Conservation (phyloP, 2,888 invertebrate species). For the Apomyelois bistriatella region DNA sequence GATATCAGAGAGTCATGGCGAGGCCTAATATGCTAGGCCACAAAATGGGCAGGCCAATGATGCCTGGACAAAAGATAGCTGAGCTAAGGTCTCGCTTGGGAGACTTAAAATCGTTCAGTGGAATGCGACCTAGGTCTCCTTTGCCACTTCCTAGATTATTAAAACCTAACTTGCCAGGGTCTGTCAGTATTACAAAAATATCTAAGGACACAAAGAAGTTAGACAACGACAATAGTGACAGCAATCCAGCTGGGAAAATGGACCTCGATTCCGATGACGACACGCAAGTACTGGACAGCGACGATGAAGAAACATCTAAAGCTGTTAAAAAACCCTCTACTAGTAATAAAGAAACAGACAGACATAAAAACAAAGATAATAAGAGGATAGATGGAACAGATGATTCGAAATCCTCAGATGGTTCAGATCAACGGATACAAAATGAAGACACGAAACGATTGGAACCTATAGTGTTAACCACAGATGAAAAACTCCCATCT, state of each 20-base stretch:
- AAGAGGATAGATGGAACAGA: slow-evolving; percentile 21
- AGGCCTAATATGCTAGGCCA: slow-evolving; percentile 58
- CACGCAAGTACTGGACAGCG: slow-evolving; percentile 66
- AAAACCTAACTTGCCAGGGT: slow-evolving; percentile 59
- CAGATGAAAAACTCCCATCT: slow-evolving; percentile 65
- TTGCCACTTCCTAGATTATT: slow-evolving; percentile 47
- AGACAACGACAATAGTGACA: slow-evolving; percentile 38
- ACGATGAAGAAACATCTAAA: slow-evolving; percentile 50
- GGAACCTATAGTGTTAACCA: slow-evolving; percentile 57
- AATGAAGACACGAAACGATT: slow-evolving; percentile 28
- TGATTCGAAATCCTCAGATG: slow-evolving; percentile 25
- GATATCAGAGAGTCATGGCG: slow-evolving; percentile 54
- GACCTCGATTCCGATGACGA: slow-evolving; percentile 59
- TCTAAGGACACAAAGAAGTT: slow-evolving; percentile 50
- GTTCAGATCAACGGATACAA: slow-evolving; percentile 25
- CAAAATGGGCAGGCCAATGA: slow-evolving; percentile 53
- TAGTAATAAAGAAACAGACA: slow-evolving; percentile 14
- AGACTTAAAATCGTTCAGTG: slow-evolving; percentile 53
- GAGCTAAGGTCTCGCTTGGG: slow-evolving; percentile 61
- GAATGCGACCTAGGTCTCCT: slow-evolving; percentile 55
- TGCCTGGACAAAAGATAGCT: slow-evolving; percentile 64
- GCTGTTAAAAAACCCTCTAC: slow-evolving; percentile 26
- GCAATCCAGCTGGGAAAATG: slow-evolving; percentile 36
- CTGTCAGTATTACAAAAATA: slow-evolving; percentile 70
- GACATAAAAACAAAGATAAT: slow-evolving; percentile 20